phyloP scores from a whole-genome alignment of 2,888 invertebrate genomes.

The Protodeltote pygarga region DNA sequence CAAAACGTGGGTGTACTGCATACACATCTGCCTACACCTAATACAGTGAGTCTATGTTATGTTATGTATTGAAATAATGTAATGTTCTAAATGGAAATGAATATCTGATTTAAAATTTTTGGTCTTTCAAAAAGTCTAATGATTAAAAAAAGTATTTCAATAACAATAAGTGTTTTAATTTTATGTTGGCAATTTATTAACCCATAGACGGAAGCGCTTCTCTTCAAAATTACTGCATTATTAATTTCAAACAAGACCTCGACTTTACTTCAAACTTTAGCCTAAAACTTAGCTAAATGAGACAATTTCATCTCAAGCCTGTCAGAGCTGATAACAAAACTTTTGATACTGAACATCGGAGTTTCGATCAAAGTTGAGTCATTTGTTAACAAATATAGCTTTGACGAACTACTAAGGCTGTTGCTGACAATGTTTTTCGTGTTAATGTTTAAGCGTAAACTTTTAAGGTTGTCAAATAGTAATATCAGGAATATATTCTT shows the following conservation, averaged over 20 bases:
- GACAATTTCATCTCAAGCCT: conserved; percentile 35
- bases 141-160: too few species aligned
- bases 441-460: too few species aligned
- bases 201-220: not conserved
- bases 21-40: too few species aligned
- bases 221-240: not conserved
- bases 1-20: too few species aligned
- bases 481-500: too few species aligned
- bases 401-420: conserved; percentile 28
- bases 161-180: not conserved
- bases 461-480: too few species aligned
- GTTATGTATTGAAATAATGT: too few species aligned
- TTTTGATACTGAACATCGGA: conserved; percentile 37
- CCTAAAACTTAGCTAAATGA: conserved; percentile 17
- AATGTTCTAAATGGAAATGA: too few species aligned
- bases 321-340: conserved; percentile 38
- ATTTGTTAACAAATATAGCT: conserved; percentile 47
- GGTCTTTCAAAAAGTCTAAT: too few species aligned
- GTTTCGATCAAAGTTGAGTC: conserved; percentile 41
- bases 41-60: too few species aligned
- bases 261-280: not conserved
- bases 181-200: not conserved
- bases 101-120: too few species aligned
- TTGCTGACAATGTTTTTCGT: not conserved
- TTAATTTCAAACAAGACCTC: not conserved